A percentile compares a stretch with the other conserved stretches of the same genome.
Conservation (phyloP, 2,797 vertebrate genomes). For the Xiphorhynchus erythropygius region DNA sequence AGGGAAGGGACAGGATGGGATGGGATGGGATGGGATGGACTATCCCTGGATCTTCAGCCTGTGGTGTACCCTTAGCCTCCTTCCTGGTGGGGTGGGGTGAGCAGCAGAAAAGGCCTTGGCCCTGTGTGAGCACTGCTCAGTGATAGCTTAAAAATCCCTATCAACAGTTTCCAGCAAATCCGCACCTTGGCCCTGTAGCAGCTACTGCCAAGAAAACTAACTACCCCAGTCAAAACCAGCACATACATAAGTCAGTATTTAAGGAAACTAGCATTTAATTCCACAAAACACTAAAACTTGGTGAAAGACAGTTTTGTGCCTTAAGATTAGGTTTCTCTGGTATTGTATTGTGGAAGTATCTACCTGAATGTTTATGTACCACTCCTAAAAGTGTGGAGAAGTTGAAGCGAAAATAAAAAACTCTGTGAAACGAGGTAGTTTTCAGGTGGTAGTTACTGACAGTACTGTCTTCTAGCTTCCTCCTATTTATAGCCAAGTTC, state of each 20-base stretch:
- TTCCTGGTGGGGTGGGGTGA: background rate
- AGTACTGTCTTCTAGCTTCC: background rate
- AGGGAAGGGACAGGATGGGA: background rate
- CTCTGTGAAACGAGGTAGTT: background rate
- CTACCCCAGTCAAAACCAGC: background rate
- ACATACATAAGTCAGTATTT: background rate
- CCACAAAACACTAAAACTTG: background rate
- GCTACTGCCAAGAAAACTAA: background rate
- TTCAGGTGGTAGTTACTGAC: background rate
- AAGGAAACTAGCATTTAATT: background rate
- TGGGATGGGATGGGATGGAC: background rate
- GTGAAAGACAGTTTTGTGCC: background rate
- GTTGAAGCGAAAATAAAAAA: background rate
- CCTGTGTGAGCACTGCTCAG: background rate
- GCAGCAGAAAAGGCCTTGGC: background rate
- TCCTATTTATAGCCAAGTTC: background rate
- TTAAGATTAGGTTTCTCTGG: background rate
- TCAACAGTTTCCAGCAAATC: background rate
- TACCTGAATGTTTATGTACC: background rate
- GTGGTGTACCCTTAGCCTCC: background rate
- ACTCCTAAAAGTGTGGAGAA: background rate
- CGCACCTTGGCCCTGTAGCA: background rate
- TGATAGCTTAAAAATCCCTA: background rate
- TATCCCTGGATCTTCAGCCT: background rate
- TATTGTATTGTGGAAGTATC: background rate